Evolutionary conservation across 2,113 vertebrate species (phyloP).

Genomic region (Zootoca vivipara): DNA sequence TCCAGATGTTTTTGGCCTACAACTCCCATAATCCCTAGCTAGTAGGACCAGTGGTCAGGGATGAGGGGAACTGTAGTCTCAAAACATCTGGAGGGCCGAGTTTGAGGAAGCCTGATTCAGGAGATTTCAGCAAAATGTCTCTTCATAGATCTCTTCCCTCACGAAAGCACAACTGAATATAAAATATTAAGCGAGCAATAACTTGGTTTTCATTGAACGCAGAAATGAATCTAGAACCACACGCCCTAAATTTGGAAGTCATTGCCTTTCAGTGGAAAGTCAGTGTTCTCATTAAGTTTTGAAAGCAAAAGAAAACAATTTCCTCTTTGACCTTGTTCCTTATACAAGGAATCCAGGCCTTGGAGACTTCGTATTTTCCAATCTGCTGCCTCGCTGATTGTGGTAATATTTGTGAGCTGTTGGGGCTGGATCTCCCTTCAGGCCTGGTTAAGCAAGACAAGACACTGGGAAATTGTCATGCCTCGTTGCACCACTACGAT

Average conservation of each 20-base stretch:
- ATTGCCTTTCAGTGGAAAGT: not conserved
- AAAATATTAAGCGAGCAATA: not conserved
- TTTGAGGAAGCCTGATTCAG: too few species aligned
- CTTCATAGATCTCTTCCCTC: not conserved
- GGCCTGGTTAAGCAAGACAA: conserved; percentile 79
- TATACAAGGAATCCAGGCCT: conserved; percentile 22
- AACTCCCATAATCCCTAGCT: too few species aligned
- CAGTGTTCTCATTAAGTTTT: not conserved
- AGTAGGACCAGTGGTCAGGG: too few species aligned
- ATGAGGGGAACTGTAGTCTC: too few species aligned
- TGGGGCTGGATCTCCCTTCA: conserved; percentile 73
- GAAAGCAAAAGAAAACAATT: conserved; percentile 37
- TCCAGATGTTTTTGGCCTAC: too few species aligned
- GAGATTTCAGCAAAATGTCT: not conserved
- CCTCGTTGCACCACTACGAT: conserved; percentile 78
- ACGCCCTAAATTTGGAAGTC: conserved; percentile 21
- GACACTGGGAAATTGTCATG: conserved; percentile 82
- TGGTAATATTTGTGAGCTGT: conserved; percentile 74
- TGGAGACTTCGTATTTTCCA: conserved; percentile 63
- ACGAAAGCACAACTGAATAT: not conserved
- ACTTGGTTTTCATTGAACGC: not conserved
- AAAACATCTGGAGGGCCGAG: too few species aligned
- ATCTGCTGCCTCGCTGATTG: conserved; percentile 68
- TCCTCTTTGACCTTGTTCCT: conserved; percentile 74
- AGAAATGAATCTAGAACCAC: not conserved